A percentile compares a stretch with the other conserved stretches of the same genome.
Evolutionary conservation across 2,888 invertebrate species (phyloP).

Genomic region (Diloba caeruleocephala): DNA sequence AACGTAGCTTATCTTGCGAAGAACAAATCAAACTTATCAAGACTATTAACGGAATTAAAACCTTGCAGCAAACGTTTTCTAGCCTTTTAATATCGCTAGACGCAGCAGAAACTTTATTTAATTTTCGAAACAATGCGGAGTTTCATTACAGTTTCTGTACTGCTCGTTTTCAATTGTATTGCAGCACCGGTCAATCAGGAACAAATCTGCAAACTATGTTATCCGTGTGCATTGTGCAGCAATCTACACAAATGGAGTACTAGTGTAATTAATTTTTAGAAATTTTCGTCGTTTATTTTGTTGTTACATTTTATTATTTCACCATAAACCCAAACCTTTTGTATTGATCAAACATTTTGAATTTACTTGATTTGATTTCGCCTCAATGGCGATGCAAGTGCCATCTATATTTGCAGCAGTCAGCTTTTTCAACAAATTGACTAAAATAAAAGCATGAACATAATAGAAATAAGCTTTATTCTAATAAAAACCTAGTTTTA

Average conservation of each 20-base stretch:
- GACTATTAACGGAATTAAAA: constrained; percentile 12
- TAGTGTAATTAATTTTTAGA: constrained; percentile 7
- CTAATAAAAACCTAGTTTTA: constrained; percentile 6
- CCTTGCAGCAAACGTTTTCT: constrained; percentile 22
- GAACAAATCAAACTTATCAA: constrained; percentile 23
- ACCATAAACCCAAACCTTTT: no score
- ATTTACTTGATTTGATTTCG: neutral
- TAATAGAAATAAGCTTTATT: constrained; percentile 39
- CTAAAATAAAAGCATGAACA: constrained; percentile 42
- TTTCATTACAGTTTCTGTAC: constrained; percentile 34
- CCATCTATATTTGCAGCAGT: neutral
- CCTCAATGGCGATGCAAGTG: neutral
- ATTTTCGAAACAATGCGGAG: constrained; percentile 40
- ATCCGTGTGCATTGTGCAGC: constrained; percentile 16
- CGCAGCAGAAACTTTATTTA: constrained; percentile 33
- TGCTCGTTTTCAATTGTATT: constrained; percentile 17
- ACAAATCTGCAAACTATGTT: constrained; percentile 3
- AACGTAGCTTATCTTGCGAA: constrained; percentile 3
- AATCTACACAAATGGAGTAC: constrained; percentile 34
- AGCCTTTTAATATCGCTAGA: constrained; percentile 30
- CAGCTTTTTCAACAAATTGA: neutral
- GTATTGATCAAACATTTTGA: neutral
- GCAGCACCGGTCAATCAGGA: constrained; percentile 20
- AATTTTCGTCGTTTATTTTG: constrained; percentile 13
- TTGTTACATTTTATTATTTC: neutral